Base-by-base conservation (phyloP, 1,140 invertebrate species). In the Rhyzopertha dominica region DNA sequence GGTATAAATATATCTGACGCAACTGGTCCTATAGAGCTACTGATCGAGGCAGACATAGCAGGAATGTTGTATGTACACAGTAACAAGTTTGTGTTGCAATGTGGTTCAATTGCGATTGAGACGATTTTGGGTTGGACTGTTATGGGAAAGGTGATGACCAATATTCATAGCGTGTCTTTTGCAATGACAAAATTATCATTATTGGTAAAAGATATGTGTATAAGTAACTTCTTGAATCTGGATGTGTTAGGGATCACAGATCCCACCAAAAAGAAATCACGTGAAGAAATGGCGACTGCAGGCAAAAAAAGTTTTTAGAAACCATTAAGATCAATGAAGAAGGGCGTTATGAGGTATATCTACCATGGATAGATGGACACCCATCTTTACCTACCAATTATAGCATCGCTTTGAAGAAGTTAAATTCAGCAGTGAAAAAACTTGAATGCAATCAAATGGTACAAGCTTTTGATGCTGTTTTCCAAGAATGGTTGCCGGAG, bases 51-150 rank as follows among this genome's bases (percentile, higher is more conserved):
- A n/a, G n/a, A n/a, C n/a, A n/a, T n/a, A 65, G 10, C 5, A 22
- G 4, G 51, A 48, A 24, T 57, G 62, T 2, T 32, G 63, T 4
- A 49, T 57, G 10, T 57, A 53, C 13, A 13, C 59, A 1, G 53
- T 67, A 35, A 62, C 61, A 2, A 16, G 35, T 5, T 36, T 66
- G 3, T 61, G 59, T 3, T 67, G 59, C 59, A 56, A 47, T 9
- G n/a, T 66, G 62, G 55, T 8, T 58, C 54, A 52, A 19, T 34
- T 13, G 49, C 32, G 25, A 5, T 36, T 14, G 17, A 16, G 10
- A n/a, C n/a, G n/a, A n/a, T n/a, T n/a, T n/a, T n/a, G n/a, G n/a
- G n/a, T n/a, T n/a, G n/a, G n/a, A n/a, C n/a, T n/a, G n/a, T n/a
- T n/a, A n/a, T n/a, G n/a, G n/a, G n/a, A n/a, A n/a, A n/a, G n/a